These are phyloP conservation scores for Aporrectodea caliginosa DNA, from an alignment of 1,140 invertebrate genomes.

Conservation along the genomic window DNA sequence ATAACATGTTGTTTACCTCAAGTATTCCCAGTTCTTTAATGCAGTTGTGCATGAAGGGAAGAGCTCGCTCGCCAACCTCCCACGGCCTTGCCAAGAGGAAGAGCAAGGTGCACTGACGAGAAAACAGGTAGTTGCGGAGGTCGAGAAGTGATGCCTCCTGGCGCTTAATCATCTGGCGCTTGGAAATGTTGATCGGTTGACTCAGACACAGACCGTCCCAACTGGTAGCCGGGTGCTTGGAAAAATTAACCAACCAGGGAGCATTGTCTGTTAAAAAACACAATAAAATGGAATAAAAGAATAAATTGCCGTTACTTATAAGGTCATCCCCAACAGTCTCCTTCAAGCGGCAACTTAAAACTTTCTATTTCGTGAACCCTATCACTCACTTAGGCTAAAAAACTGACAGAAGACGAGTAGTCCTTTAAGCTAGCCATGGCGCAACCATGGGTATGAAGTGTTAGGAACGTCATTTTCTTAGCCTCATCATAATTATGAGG, in stretches of 20 bases:
- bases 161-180: slow-evolving; percentile 66
- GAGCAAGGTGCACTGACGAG: slow-evolving; percentile 83
- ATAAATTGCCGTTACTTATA: too few relatives aligned
- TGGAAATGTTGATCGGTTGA: slow-evolving; percentile 64
- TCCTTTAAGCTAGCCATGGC: too few relatives aligned
- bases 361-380: too few relatives aligned
- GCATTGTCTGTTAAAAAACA: slow-evolving; percentile 59
- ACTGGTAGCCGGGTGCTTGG: slow-evolving; percentile 65
- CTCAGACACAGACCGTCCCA: slow-evolving; percentile 78
- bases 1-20: too few relatives aligned
- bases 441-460: too few relatives aligned
- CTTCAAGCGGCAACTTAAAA: too few relatives aligned
- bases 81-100: slow-evolving; percentile 71
- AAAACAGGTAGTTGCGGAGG: slow-evolving; percentile 89
- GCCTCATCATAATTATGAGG: too few relatives aligned
- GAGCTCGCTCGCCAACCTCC: slow-evolving; percentile 78
- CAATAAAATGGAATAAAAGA: neutral
- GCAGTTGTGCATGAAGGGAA: slow-evolving; percentile 81
- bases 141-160: slow-evolving; percentile 74
- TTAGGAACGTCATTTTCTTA: too few relatives aligned
- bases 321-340: too few relatives aligned
- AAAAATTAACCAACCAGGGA: slow-evolving; percentile 74
- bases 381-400: too few relatives aligned
- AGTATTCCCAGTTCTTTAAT: slow-evolving; percentile 72
- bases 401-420: too few relatives aligned